These are phyloP conservation scores for Eupithecia abbreviata DNA, from an alignment of 2,888 invertebrate genomes.

Conservation along the genomic window DNA sequence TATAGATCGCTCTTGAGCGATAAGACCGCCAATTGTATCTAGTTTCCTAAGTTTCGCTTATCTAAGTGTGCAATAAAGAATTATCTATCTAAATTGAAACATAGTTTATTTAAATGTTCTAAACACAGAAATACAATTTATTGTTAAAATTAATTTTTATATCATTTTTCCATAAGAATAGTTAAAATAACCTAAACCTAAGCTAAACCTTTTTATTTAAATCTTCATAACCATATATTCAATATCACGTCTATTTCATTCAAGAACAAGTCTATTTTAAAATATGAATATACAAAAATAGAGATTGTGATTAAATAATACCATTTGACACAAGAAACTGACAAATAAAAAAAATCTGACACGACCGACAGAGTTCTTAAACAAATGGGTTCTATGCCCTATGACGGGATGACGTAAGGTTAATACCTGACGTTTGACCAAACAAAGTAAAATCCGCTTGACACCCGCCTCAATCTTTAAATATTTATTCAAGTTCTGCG, in stretches of 20 bases:
- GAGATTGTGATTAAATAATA: constrained; percentile 27
- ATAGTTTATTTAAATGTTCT: too few species aligned
- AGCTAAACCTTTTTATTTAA: constrained; percentile 19
- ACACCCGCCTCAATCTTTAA: constrained; percentile 58
- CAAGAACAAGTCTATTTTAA: background rate
- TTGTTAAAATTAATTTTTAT: too few species aligned
- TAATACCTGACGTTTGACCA: constrained; percentile 46
- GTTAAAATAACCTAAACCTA: too few species aligned
- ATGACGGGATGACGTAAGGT: constrained; percentile 61
- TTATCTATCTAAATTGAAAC: too few species aligned
- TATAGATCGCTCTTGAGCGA: too few species aligned
- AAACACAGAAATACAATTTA: too few species aligned
- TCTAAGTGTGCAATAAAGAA: too few species aligned
- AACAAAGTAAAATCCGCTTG: constrained; percentile 65
- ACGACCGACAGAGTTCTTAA: constrained; percentile 25
- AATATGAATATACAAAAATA: constrained; percentile 19
- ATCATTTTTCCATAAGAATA: too few species aligned
- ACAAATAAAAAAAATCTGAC: constrained; percentile 28
- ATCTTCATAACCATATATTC: constrained; percentile 11
- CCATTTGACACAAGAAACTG: constrained; percentile 28
- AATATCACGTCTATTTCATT: background rate
- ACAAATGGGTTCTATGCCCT: constrained; percentile 51
- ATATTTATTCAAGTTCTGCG: constrained; percentile 60
- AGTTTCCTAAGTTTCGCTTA: too few species aligned
- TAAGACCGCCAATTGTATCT: too few species aligned